These are phyloP conservation scores for Machimus atricapillus DNA, from an alignment of 2,888 invertebrate genomes.

Conservation along the genomic window DNA sequence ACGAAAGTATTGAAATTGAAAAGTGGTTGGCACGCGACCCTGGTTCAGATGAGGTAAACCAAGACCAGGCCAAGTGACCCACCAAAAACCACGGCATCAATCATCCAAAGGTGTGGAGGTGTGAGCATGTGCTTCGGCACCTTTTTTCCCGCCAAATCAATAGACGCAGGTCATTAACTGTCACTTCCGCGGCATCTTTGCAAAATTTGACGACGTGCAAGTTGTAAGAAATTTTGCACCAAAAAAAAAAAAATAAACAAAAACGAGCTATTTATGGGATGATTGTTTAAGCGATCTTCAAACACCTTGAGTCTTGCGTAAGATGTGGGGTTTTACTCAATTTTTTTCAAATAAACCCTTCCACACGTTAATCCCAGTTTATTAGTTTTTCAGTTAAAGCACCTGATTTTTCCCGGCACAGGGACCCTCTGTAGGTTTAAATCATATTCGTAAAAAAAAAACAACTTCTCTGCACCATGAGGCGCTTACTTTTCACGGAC, in stretches of 20 bases:
- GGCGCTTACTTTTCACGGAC: background rate
- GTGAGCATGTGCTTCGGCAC: background rate
- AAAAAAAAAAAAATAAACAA: background rate
- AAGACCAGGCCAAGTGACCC: background rate
- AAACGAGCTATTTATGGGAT: background rate
- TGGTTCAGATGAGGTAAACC: background rate
- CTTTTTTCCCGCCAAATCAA: background rate
- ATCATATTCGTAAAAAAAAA: background rate
- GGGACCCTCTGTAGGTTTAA: background rate
- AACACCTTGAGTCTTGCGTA: background rate
- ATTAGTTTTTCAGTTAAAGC: background rate
- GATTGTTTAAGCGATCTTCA: background rate
- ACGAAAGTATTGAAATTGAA: background rate
- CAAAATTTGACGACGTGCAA: background rate
- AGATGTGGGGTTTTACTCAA: background rate
- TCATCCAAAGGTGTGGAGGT: background rate
- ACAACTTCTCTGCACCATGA: background rate
- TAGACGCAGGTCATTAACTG: background rate
- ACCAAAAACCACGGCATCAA: background rate
- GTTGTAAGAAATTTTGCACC: background rate
- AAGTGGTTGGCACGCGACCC: background rate
- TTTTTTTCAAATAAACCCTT: background rate
- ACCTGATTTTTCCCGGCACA: background rate
- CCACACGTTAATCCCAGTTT: background rate
- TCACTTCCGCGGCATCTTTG: background rate